A percentile compares a stretch with the other conserved stretches of the same genome.
These are phyloP conservation scores for Ophion ventricosus DNA, from an alignment of 2,888 invertebrate species.

Conservation along the genomic window DNA sequence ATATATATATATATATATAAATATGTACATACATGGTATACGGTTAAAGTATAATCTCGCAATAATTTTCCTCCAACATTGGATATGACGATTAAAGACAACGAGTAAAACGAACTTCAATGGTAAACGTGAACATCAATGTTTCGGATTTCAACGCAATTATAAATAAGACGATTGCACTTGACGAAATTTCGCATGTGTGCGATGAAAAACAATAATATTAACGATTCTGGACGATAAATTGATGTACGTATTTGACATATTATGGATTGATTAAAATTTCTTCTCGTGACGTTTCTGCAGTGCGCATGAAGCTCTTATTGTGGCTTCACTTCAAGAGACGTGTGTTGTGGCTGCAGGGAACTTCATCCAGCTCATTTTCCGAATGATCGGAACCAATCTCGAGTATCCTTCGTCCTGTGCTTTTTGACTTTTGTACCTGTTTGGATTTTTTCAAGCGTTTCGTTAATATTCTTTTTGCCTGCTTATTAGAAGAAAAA, in stretches of 20 bases:
- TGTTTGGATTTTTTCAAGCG: neutral
- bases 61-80: neutral
- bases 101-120: neutral
- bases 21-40: neutral
- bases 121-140: neutral
- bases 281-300: neutral
- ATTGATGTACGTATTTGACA: neutral
- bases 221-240: neutral
- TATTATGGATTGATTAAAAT: neutral
- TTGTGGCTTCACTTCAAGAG: neutral
- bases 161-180: constrained; percentile 7
- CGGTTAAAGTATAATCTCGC: neutral
- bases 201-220: neutral
- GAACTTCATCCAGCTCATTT: constrained; percentile 29
- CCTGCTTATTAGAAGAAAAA: neutral
- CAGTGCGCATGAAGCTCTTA: neutral
- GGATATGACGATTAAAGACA: neutral
- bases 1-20: neutral
- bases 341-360: constrained; percentile 19
- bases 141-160: neutral
- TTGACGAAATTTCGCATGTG: neutral
- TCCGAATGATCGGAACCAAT: constrained; percentile 9
- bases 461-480: neutral
- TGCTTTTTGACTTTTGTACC: neutral
- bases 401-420: constrained; percentile 2